phyloP scores from a whole-genome alignment of 2,113 vertebrate genomes.

The Oophaga pumilio region DNA sequence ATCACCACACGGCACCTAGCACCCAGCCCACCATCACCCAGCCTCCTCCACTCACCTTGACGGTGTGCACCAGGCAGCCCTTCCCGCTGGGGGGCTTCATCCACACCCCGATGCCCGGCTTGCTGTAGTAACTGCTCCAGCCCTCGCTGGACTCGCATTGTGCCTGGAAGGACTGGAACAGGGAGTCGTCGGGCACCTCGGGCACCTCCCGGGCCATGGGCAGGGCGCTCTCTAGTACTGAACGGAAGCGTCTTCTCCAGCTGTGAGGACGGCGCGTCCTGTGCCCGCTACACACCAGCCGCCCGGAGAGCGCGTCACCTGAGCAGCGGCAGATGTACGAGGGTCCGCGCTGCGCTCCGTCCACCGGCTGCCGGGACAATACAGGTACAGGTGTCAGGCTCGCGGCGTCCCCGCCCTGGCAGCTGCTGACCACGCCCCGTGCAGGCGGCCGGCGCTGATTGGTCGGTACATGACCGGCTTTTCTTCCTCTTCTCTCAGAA shows the following conservation, averaged over 20 bases:
- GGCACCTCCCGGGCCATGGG: conserved; percentile 43
- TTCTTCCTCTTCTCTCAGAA: background rate
- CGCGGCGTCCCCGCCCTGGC: background rate
- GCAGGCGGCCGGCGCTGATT: background rate
- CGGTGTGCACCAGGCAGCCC: conserved; percentile 28
- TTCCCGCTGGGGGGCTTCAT: conserved; percentile 40
- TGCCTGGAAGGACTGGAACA: conserved; percentile 31
- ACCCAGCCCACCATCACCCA: too few relatives aligned
- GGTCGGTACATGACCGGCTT: background rate
- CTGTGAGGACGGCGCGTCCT: background rate
- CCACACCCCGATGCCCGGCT: conserved; percentile 50
- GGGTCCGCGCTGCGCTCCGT: background rate
- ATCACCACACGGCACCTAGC: too few relatives aligned
- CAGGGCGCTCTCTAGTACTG: background rate
- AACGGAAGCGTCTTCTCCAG: too few relatives aligned
- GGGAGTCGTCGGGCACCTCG: conserved; percentile 36
- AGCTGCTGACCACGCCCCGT: background rate
- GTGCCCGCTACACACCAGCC: too few relatives aligned
- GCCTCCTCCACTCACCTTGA: conserved; percentile 20
- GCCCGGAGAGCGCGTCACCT: too few relatives aligned
- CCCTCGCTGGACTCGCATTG: conserved; percentile 44
- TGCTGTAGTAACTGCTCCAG: conserved; percentile 42
- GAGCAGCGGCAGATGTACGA: too few relatives aligned
- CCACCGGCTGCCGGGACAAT: background rate
- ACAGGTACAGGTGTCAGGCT: conserved; percentile 44